A percentile compares a stretch with the other conserved stretches of the same genome.
phyloP scores from a whole-genome alignment of 2,113 vertebrate species.

The Emydura subglobosa region DNA sequence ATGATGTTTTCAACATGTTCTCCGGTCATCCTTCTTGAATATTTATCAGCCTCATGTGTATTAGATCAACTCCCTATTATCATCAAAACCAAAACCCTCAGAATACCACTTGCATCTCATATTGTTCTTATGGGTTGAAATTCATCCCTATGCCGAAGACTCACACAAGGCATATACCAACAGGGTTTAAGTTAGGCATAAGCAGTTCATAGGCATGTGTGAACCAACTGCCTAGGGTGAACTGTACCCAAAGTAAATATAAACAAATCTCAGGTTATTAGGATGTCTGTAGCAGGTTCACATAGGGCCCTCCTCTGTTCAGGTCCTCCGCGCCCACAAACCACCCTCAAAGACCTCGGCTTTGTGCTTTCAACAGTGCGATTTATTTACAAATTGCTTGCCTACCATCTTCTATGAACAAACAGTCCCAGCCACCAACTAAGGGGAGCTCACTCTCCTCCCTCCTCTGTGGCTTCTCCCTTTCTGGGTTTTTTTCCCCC shows the following conservation, averaged over 20 bases:
- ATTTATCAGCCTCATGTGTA: constrained; percentile 28
- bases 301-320: too few relatives aligned
- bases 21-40: background rate
- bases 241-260: background rate
- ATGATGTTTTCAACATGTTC: constrained; percentile 31
- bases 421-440: too few relatives aligned
- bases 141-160: background rate
- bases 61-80: background rate
- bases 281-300: too few relatives aligned
- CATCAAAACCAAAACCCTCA: constrained; percentile 21
- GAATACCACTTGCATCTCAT: constrained; percentile 27
- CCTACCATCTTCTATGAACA: too few relatives aligned
- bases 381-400: too few relatives aligned
- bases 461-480: too few relatives aligned
- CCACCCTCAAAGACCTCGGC: too few relatives aligned
- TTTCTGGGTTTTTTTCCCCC: too few relatives aligned
- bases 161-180: background rate
- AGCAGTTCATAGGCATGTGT: background rate
- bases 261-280: background rate
- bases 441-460: too few relatives aligned
- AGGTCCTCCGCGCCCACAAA: too few relatives aligned
- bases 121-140: background rate
- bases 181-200: background rate
- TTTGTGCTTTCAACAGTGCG: too few relatives aligned
- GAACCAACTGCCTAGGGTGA: background rate